These are phyloP conservation scores for Speoplatyrhinus poulsoni DNA, from an alignment of 2,113 vertebrate genomes.

Conservation along the genomic window DNA sequence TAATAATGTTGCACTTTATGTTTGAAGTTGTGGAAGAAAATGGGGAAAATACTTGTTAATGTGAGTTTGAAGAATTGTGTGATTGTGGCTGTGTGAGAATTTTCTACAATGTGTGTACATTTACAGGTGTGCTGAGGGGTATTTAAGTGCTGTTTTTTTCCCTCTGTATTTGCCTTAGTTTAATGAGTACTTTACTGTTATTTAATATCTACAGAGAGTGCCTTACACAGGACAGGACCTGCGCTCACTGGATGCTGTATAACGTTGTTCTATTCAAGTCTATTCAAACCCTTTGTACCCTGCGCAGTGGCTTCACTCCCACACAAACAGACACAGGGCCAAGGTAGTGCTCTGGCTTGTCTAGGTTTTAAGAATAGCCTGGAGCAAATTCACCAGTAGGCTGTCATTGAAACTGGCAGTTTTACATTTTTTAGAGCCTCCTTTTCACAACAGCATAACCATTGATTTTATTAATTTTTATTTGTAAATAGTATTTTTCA, in stretches of 20 bases:
- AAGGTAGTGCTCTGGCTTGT: slow-evolving; percentile 37
- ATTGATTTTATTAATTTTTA: slow-evolving; percentile 11
- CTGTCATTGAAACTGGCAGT: slow-evolving; percentile 37
- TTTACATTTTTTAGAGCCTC: slow-evolving; percentile 14
- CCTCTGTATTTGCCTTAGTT: slow-evolving; percentile 31
- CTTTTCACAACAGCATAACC: slow-evolving; percentile 29
- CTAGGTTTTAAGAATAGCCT: slow-evolving; percentile 35
- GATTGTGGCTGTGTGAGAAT: slow-evolving; percentile 12
- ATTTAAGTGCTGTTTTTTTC: slow-evolving; percentile 29
- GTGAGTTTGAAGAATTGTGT: slow-evolving; percentile 13
- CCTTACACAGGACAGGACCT: slow-evolving; percentile 46
- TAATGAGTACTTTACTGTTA: slow-evolving; percentile 20
- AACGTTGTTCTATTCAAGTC: slow-evolving; percentile 13
- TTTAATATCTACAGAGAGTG: slow-evolving; percentile 49
- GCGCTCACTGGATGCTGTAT: slow-evolving; percentile 20
- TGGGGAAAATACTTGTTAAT: slow-evolving; percentile 25
- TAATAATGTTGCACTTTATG: slow-evolving; percentile 69
- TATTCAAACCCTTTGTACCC: slow-evolving; percentile 24
- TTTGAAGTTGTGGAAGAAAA: slow-evolving; percentile 35
- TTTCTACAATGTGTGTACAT: slow-evolving; percentile 14
- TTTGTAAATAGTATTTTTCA: neutral
- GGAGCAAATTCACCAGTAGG: slow-evolving; percentile 24
- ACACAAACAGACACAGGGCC: slow-evolving; percentile 4
- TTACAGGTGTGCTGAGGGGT: slow-evolving; percentile 15
- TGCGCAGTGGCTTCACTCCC: slow-evolving; percentile 7